phyloP scores from a whole-genome alignment of 1,140 invertebrate genomes.

The Caenorhabditis tropicalis region DNA sequence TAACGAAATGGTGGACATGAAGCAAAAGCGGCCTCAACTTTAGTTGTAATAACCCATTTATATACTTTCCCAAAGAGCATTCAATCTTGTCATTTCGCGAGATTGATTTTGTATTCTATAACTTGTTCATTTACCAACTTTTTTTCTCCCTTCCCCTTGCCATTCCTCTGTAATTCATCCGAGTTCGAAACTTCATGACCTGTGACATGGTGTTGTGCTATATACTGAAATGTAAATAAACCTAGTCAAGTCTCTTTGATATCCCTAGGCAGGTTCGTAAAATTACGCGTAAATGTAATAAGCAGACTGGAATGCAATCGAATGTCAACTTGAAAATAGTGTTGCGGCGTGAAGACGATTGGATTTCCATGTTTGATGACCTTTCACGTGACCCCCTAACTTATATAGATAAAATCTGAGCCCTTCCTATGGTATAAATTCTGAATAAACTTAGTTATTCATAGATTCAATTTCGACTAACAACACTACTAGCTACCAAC shows the following conservation, averaged over 20 bases:
- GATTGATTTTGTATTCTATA: neutral
- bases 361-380: neutral
- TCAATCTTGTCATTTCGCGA: neutral
- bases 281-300: too few relatives aligned
- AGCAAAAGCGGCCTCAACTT: neutral
- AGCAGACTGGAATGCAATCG: too few relatives aligned
- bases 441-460: neutral
- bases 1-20: slow-evolving; percentile 22
- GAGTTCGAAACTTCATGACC: neutral
- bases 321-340: too few relatives aligned
- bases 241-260: too few relatives aligned
- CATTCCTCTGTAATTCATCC: neutral
- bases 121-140: too few relatives aligned
- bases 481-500: too few relatives aligned
- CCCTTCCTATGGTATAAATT: neutral
- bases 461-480: neutral
- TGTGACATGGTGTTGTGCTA: neutral
- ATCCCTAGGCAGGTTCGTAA: too few relatives aligned
- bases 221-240: neutral
- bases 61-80: neutral
- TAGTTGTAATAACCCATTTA: neutral
- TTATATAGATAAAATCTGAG: neutral
- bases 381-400: neutral
- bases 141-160: neutral
- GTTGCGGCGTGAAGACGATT: too few relatives aligned